Evolutionary conservation across 2,888 invertebrate genomes (phyloP).

Genomic region (Rosalia funebris): DNA sequence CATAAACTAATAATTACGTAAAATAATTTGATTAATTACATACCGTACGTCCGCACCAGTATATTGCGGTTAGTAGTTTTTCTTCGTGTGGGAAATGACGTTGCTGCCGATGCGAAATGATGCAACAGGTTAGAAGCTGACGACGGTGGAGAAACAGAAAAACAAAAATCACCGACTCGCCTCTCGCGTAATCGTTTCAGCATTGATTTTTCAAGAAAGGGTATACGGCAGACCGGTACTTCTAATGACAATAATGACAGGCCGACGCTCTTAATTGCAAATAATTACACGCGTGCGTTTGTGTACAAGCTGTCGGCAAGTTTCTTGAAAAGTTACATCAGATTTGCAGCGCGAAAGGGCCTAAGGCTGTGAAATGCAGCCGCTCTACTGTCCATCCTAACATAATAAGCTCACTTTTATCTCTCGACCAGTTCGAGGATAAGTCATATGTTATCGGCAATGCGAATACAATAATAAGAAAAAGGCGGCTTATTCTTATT

Average conservation of each 20-base stretch:
- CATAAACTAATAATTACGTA: too few species aligned
- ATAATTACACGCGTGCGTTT: conserved; percentile 23
- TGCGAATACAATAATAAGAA: conserved; percentile 53
- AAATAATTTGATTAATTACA: too few species aligned
- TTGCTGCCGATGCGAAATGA: too few species aligned
- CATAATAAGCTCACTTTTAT: conserved; percentile 39
- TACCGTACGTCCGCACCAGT: too few species aligned
- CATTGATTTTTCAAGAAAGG: conserved; percentile 11
- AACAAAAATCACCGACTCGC: too few species aligned
- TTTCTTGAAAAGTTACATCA: conserved; percentile 51
- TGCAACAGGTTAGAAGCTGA: too few species aligned
- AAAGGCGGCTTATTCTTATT: conserved; percentile 51
- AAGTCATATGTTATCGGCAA: conserved; percentile 51
- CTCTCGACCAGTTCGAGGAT: conserved; percentile 21
- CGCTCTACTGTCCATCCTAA: conserved; percentile 43
- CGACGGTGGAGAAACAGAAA: too few species aligned
- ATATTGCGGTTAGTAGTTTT: too few species aligned
- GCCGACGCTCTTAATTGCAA: conserved; percentile 15
- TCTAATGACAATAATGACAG: conserved; percentile 17
- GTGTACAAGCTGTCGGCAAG: conserved; percentile 43
- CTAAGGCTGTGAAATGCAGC: conserved; percentile 50
- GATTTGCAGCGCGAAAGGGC: conserved; percentile 43
- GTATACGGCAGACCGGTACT: not conserved
- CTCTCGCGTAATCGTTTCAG: conserved; percentile 2
- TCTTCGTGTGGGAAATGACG: too few species aligned